Conservation (phyloP, 1,140 invertebrate species). For the Yoshiicerus persimilis region DNA sequence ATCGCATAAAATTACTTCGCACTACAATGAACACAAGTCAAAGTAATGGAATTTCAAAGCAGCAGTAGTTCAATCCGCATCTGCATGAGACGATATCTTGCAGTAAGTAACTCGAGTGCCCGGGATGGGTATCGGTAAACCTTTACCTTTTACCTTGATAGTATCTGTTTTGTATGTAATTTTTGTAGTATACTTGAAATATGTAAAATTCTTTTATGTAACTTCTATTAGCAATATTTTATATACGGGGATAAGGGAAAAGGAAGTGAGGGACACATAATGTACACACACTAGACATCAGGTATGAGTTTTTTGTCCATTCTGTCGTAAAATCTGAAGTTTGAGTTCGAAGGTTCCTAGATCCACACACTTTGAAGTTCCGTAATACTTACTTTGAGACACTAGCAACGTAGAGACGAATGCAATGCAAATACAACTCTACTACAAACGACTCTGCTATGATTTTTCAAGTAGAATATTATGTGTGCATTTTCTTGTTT, state of each 20-base stretch:
- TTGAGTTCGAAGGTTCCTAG: not conserved
- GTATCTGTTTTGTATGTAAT: not conserved
- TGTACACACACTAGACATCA: not conserved
- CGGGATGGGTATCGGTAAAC: not conserved
- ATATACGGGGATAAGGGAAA: not conserved
- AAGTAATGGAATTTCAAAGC: slow-evolving; percentile 6
- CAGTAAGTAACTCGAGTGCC: not conserved
- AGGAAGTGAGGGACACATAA: not conserved
- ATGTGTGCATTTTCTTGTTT: not conserved
- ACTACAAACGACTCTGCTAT: not conserved
- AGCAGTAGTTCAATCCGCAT: not conserved
- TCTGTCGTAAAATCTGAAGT: slow-evolving; percentile 8
- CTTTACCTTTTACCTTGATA: not conserved
- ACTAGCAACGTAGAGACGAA: not conserved
- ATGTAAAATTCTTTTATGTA: not conserved
- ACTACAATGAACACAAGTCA: not conserved
- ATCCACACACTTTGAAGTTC: slow-evolving; percentile 3
- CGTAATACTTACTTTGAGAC: not conserved
- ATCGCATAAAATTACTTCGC: not conserved
- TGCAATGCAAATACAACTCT: not conserved
- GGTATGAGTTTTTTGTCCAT: not conserved
- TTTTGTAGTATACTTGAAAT: not conserved
- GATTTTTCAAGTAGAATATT: not conserved
- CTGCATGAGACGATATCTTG: not conserved
- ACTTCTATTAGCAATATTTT: not conserved